A percentile compares a stretch with the other conserved stretches of the same genome.
These are phyloP conservation scores for Lampropteryx suffumata DNA, from an alignment of 2,888 invertebrate genomes.

Conservation along the genomic window DNA sequence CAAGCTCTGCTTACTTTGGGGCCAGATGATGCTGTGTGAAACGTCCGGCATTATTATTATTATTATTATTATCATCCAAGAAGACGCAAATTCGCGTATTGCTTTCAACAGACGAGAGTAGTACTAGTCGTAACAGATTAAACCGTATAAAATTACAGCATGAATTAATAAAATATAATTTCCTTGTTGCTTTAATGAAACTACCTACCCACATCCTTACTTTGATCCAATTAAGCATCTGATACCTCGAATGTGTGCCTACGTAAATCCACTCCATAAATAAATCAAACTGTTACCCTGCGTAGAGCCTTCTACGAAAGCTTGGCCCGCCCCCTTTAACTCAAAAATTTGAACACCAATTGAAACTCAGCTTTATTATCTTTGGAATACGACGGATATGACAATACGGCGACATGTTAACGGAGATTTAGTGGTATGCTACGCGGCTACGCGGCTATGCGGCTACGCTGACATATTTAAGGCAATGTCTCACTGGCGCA, in stretches of 20 bases:
- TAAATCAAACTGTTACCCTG: constrained; percentile 15
- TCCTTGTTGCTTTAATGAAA: neutral
- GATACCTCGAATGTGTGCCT: constrained; percentile 8
- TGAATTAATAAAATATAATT: neutral
- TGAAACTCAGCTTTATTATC: neutral
- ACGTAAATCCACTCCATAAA: constrained; percentile 18
- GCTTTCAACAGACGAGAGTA: too few species aligned
- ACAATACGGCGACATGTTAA: neutral
- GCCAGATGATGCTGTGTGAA: too few species aligned
- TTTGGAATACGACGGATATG: neutral
- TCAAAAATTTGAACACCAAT: neutral
- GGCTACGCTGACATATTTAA: constrained; percentile 11
- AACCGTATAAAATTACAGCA: too few species aligned
- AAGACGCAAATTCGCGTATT: too few species aligned
- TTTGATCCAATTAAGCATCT: constrained; percentile 12
- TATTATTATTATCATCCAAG: too few species aligned
- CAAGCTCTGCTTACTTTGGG: too few species aligned
- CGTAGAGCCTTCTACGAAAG: constrained; percentile 7
- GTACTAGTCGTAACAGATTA: too few species aligned
- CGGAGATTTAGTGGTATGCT: neutral
- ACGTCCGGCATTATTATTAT: too few species aligned
- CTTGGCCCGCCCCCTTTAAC: neutral
- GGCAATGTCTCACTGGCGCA: too few species aligned
- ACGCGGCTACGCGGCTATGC: constrained; percentile 2
- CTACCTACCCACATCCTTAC: constrained; percentile 8